Evolutionary conservation across 2,888 invertebrate genomes (phyloP).

Genomic region (Hyposoter didymator): DNA sequence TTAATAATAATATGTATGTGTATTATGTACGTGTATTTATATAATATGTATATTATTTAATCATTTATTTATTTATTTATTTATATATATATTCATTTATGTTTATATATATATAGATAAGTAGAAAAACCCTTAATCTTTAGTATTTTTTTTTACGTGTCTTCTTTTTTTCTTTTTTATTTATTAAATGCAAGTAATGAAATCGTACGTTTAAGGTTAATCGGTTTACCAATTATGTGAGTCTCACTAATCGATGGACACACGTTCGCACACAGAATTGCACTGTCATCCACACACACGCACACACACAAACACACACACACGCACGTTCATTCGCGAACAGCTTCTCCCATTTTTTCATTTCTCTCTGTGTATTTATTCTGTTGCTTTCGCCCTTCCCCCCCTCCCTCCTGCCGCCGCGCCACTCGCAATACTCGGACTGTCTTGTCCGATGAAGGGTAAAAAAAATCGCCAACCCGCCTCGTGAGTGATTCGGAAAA

Average conservation of each 20-base stretch:
- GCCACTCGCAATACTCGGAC: background rate
- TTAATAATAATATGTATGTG: constrained; percentile 66
- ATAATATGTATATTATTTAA: constrained; percentile 70
- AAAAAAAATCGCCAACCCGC: constrained; percentile 68
- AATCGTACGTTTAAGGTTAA: constrained; percentile 72
- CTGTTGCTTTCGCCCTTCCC: constrained; percentile 15
- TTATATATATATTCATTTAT: constrained; percentile 71
- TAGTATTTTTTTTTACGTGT: constrained; percentile 72
- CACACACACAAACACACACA: no score
- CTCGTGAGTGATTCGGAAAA: constrained; percentile 63
- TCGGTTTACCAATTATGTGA: constrained; percentile 70
- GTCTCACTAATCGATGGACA: constrained; percentile 73
- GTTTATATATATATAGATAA: constrained; percentile 75
- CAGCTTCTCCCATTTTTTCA: constrained; percentile 25
- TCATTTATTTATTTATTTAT: constrained; percentile 71
- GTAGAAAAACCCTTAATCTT: constrained; percentile 79
- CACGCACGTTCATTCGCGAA: constrained; percentile 26
- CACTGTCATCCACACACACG: constrained; percentile 43
- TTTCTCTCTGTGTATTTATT: constrained; percentile 45
- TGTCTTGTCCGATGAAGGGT: constrained; percentile 65
- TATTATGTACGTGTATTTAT: constrained; percentile 71
- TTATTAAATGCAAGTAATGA: constrained; percentile 75
- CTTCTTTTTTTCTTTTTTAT: constrained; percentile 51
- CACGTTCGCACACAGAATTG: constrained; percentile 44
- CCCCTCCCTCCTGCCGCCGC: background rate